Evolutionary conservation across 2,113 vertebrate species (phyloP).

Genomic region (Hippocampus abdominalis): DNA sequence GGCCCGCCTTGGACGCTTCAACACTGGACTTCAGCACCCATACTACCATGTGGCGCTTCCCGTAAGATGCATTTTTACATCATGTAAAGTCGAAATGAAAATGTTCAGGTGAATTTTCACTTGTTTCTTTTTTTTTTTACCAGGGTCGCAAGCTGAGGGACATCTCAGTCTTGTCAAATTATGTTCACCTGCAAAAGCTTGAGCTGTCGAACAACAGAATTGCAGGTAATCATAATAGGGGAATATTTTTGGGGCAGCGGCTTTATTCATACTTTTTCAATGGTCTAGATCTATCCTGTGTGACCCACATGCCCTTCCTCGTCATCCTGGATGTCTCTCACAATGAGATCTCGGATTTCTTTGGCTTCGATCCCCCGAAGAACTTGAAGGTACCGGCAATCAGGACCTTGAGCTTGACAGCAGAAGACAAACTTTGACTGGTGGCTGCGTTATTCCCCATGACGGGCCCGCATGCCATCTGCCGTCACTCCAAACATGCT

Average conservation of each 20-base stretch:
- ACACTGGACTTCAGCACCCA: constrained; percentile 70
- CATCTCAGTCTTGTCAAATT: constrained; percentile 78
- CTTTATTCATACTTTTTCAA: constrained; percentile 13
- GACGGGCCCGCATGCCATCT: constrained; percentile 56
- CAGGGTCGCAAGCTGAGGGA: constrained; percentile 76
- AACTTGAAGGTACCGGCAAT: constrained; percentile 79
- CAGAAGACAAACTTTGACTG: constrained; percentile 51
- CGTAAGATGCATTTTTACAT: constrained; percentile 70
- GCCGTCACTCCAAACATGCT: constrained; percentile 59
- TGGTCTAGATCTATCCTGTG: constrained; percentile 84
- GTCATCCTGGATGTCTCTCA: constrained; percentile 80
- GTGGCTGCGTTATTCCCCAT: constrained; percentile 49
- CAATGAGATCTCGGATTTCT: constrained; percentile 80
- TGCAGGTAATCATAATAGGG: constrained; percentile 61
- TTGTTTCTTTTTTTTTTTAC: constrained; percentile 30
- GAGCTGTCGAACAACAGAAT: constrained; percentile 88
- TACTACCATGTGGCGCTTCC: constrained; percentile 77
- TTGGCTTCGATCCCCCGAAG: constrained; percentile 81
- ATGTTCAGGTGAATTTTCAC: neutral
- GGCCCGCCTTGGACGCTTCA: constrained; percentile 70
- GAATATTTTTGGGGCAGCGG: neutral
- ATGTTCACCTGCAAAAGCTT: constrained; percentile 83
- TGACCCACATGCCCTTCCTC: constrained; percentile 86
- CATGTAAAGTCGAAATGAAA: neutral
- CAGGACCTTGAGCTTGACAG: constrained; percentile 59